Evolutionary conservation across 2,797 vertebrate genomes (phyloP).

Genomic region (Gadopsis marmoratus): DNA sequence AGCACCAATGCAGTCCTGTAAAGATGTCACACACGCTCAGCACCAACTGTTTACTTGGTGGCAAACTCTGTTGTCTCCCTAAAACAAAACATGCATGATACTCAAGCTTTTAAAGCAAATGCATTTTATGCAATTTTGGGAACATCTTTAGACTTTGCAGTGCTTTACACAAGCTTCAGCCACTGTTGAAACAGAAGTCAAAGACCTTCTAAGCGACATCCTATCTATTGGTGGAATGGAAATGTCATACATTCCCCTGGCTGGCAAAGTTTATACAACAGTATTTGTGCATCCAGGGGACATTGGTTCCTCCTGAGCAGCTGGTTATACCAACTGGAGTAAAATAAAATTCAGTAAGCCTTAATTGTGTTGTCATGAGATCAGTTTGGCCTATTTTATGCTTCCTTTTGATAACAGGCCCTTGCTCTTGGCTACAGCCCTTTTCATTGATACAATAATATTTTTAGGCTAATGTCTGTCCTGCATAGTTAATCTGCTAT

Average conservation of each 20-base stretch:
- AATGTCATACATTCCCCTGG: conserved; percentile 24
- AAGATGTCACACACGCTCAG: conserved; percentile 5
- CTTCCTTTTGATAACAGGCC: conserved; percentile 4
- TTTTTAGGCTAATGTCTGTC: not conserved
- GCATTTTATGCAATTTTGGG: not conserved
- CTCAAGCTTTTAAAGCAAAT: not conserved
- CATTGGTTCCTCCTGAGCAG: not conserved
- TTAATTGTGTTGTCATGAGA: conserved; percentile 3
- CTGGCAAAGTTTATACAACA: conserved; percentile 12
- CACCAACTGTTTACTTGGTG: not conserved
- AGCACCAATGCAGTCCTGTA: conserved; percentile 8
- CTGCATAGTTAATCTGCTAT: not conserved
- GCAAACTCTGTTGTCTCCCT: not conserved
- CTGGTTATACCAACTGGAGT: conserved; percentile 15
- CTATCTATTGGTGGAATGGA: conserved; percentile 13
- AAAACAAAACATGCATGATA: not conserved
- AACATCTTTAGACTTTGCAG: conserved; percentile 7
- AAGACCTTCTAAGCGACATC: conserved; percentile 17
- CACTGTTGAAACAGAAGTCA: not conserved
- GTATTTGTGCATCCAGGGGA: conserved; percentile 6
- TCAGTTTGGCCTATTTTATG: not conserved
- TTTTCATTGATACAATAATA: conserved; percentile 3
- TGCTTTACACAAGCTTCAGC: conserved; percentile 21
- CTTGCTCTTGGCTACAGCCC: not conserved
- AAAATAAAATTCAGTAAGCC: conserved; percentile 10